These are phyloP conservation scores for Folsomia candida DNA, from an alignment of 2,888 invertebrate species.

Conservation along the genomic window DNA sequence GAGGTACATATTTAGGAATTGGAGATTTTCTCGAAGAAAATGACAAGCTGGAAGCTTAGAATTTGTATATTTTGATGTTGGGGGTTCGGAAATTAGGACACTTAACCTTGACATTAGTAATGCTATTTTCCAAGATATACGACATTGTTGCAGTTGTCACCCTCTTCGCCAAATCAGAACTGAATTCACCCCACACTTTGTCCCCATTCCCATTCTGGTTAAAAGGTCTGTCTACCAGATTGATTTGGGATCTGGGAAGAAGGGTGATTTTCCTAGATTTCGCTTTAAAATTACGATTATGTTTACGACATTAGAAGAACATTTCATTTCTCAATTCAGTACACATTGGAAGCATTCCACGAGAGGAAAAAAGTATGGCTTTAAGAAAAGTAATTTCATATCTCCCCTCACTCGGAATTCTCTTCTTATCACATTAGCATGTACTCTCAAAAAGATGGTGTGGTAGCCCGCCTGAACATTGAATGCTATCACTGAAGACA, in stretches of 20 bases:
- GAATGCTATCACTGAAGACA: not conserved
- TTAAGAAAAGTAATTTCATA: too few species aligned
- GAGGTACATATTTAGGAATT: too few species aligned
- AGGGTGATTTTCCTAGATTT: not conserved
- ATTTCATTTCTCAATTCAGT: not conserved
- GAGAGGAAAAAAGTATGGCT: too few species aligned
- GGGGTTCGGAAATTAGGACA: not conserved
- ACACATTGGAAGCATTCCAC: not conserved
- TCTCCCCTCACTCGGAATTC: too few species aligned
- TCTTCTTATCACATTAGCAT: too few species aligned
- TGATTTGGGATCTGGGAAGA: not conserved
- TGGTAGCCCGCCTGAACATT: not conserved
- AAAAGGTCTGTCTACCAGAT: too few species aligned
- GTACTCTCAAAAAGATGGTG: not conserved
- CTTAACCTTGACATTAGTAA: not conserved
- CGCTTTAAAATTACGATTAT: not conserved
- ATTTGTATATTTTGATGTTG: not conserved
- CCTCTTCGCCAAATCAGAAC: not conserved
- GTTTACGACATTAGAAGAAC: not conserved
- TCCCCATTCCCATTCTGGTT: not conserved
- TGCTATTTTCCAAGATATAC: not conserved
- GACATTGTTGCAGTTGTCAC: not conserved
- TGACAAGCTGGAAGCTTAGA: not conserved
- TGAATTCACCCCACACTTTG: not conserved
- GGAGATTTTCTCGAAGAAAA: too few species aligned